A percentile compares a stretch with the other conserved stretches of the same genome.
Conservation (phyloP, 64 coral and sea anemone species). For the Astreopora myriophthalma region DNA sequence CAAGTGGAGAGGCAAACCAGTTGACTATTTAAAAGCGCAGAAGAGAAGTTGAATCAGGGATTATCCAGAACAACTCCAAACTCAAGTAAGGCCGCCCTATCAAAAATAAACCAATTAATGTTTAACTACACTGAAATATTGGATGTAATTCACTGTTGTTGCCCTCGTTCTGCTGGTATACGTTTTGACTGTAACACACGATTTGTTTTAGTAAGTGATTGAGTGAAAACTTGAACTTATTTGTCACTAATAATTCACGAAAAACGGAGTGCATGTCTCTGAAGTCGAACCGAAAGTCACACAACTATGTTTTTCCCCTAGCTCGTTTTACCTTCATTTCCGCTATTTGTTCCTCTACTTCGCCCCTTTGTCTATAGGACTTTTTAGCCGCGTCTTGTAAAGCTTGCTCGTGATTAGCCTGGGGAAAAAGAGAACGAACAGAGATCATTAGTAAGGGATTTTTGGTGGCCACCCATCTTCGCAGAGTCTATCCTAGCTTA, state of each 20-base stretch:
- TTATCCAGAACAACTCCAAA: too few species aligned
- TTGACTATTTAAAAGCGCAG: too few species aligned
- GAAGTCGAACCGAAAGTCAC: background rate
- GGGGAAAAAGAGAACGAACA: background rate
- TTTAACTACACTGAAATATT: too few species aligned
- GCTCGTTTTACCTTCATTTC: slow-evolving; percentile 78
- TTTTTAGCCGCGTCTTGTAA: slow-evolving; percentile 82
- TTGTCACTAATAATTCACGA: background rate
- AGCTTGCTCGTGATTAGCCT: slow-evolving; percentile 84
- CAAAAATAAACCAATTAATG: too few species aligned
- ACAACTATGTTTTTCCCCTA: background rate
- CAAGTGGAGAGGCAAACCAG: too few species aligned
- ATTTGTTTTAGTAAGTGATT: background rate
- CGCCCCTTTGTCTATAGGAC: slow-evolving; percentile 56
- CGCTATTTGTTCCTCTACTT: slow-evolving; percentile 71
- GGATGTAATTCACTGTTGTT: too few species aligned
- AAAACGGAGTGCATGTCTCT: background rate
- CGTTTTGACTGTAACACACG: too few species aligned
- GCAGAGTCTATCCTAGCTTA: too few species aligned
- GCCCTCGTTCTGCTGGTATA: too few species aligned
- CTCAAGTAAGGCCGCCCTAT: too few species aligned
- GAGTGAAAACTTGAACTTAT: background rate
- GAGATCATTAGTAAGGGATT: background rate
- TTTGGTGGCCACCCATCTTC: too few species aligned
- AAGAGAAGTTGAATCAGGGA: too few species aligned